These are phyloP conservation scores for Schizopygopsis malacanthus DNA, from an alignment of 2,797 vertebrate species.

Conservation along the genomic window DNA sequence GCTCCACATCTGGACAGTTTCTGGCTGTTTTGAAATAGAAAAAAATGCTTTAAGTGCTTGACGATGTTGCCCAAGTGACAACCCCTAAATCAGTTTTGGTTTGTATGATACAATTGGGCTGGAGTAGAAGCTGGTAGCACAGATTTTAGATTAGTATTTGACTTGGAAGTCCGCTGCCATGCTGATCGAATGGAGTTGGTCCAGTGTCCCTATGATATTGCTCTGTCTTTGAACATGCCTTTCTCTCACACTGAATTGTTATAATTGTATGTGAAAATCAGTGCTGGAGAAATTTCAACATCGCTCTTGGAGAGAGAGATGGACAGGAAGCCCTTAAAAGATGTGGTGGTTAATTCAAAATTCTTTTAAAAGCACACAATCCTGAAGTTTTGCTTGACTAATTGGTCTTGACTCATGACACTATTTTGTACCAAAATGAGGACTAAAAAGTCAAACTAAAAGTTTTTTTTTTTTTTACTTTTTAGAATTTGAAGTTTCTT, in stretches of 20 bases:
- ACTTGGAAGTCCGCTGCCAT: slow-evolving; percentile 1
- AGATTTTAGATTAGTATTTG: slow-evolving; percentile 26
- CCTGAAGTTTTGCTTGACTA: slow-evolving; percentile 27
- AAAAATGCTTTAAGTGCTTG: slow-evolving; percentile 34
- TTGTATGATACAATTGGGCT: slow-evolving; percentile 4
- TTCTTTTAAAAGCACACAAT: slow-evolving; percentile 39
- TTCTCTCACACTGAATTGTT: slow-evolving; percentile 11
- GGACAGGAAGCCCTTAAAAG: slow-evolving; percentile 43
- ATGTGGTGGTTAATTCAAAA: slow-evolving; percentile 39
- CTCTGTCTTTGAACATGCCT: slow-evolving; percentile 4
- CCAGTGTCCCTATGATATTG: slow-evolving; percentile 16
- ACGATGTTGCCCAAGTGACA: slow-evolving; percentile 20
- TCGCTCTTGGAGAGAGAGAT: slow-evolving; percentile 27
- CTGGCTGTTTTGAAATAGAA: slow-evolving; percentile 12
- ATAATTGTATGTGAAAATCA: slow-evolving; percentile 50
- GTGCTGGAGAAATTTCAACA: slow-evolving; percentile 38
- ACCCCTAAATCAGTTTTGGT: slow-evolving; percentile 22
- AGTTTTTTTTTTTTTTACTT: no score
- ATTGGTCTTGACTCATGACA: slow-evolving; percentile 12
- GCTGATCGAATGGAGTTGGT: slow-evolving; percentile 14
- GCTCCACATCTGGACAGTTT: slow-evolving; percentile 56
- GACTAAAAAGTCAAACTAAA: background rate
- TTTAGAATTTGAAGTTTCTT: background rate
- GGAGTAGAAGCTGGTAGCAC: background rate
- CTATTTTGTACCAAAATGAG: slow-evolving; percentile 20